Evolutionary conservation across 2,888 invertebrate species (phyloP).

Genomic region (Tetramorium bicarinatum): DNA sequence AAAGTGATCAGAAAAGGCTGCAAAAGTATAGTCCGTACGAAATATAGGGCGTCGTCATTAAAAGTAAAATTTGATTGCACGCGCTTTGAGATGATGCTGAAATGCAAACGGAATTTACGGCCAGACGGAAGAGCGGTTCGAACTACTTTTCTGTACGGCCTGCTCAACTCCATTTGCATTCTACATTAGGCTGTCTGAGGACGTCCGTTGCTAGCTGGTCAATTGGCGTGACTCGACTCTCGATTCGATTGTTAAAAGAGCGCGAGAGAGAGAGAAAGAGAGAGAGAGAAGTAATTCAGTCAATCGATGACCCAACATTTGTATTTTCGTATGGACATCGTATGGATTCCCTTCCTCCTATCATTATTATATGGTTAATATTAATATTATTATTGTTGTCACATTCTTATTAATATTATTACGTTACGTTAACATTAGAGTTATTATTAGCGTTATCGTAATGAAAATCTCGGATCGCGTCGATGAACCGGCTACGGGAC

Average conservation of each 20-base stretch:
- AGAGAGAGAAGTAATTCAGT: slow-evolving; percentile 45
- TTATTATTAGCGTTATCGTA: slow-evolving; percentile 37
- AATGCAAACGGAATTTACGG: slow-evolving; percentile 35
- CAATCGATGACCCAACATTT: slow-evolving; percentile 46
- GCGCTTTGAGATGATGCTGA: slow-evolving; percentile 33
- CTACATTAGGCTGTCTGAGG: slow-evolving; percentile 50
- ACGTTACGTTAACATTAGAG: slow-evolving; percentile 40
- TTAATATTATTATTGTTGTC: slow-evolving; percentile 52
- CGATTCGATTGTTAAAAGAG: slow-evolving; percentile 50
- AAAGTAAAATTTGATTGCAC: slow-evolving; percentile 44
- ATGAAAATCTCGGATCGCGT: slow-evolving; percentile 44
- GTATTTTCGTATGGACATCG: slow-evolving; percentile 30
- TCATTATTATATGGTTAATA: slow-evolving; percentile 34
- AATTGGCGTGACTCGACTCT: slow-evolving; percentile 55
- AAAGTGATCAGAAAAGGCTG: slow-evolving; percentile 59
- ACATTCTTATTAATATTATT: slow-evolving; percentile 43
- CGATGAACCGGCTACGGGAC: slow-evolving; percentile 22
- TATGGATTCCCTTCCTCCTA: slow-evolving; percentile 25
- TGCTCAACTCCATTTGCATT: slow-evolving; percentile 44
- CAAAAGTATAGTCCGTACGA: slow-evolving; percentile 54
- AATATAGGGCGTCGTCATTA: slow-evolving; percentile 43
- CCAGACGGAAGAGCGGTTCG: slow-evolving; percentile 14
- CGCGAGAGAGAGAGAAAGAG: not conserved
- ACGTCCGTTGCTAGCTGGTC: slow-evolving; percentile 56
- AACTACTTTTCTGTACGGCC: slow-evolving; percentile 22